phyloP scores from a whole-genome alignment of 1,140 invertebrate species.

The Leptopilina boulardi region DNA sequence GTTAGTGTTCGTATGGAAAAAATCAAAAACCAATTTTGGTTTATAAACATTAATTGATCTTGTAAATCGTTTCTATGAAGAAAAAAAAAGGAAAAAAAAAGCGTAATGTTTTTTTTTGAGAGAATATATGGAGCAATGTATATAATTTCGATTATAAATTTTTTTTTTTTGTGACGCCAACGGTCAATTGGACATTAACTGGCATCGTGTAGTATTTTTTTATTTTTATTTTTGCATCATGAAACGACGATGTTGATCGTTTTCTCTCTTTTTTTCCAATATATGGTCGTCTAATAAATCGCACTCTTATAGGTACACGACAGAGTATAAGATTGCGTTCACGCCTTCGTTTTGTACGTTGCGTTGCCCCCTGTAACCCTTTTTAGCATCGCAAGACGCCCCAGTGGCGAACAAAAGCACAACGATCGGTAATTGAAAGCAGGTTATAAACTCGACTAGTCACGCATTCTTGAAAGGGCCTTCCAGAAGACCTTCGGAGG shows the following conservation, averaged over 20 bases:
- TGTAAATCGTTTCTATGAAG: not conserved
- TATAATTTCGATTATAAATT: slow-evolving; percentile 8
- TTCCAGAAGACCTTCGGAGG: slow-evolving; percentile 48
- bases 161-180: not conserved
- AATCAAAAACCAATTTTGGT: not conserved
- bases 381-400: slow-evolving; percentile 4
- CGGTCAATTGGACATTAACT: slow-evolving; percentile 21
- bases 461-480: slow-evolving; percentile 55
- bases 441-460: slow-evolving; percentile 60
- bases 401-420: slow-evolving; percentile 49
- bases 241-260: slow-evolving; percentile 15
- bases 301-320: slow-evolving; percentile 24
- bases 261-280: not conserved
- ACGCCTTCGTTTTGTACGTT: slow-evolving; percentile 27
- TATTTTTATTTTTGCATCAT: slow-evolving; percentile 4
- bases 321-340: slow-evolving; percentile 35
- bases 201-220: no score
- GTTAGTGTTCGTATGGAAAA: no score
- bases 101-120: not conserved
- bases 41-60: not conserved
- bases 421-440: slow-evolving; percentile 59
- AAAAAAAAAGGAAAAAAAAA: not conserved
- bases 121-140: not conserved
- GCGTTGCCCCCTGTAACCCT: slow-evolving; percentile 17
- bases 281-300: slow-evolving; percentile 20